Evolutionary conservation across 2,113 vertebrate genomes (phyloP), one percentile per base, ranked within the genome.

Genomic region (Tamias sibiricus): DNA sequence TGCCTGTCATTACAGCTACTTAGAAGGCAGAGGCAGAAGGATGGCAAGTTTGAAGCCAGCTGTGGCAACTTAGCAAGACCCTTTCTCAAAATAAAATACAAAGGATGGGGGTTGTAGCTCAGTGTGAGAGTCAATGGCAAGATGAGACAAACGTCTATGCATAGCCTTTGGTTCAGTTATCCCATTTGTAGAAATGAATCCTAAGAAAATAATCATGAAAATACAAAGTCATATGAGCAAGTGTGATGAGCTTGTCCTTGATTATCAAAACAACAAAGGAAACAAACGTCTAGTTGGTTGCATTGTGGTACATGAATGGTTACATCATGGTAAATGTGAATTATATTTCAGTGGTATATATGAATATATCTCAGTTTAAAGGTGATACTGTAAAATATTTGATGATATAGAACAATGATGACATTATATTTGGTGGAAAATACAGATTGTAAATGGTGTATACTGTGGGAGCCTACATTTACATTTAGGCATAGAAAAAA

Each of bases 401-500:
- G 66, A 83, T 94, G n/a, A 72, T n/a, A 52, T 22, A 37, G 40
- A 92, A 75, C 32, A 90, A 68, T 47, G 35, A 62, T 12, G 30
- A 62, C 62, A 40, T 40, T 47, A n/a, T 59, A 92, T 22, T 49
- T 81, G 59, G 49, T 90, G 16, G 80, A 87, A 86, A 77, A 92
- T 44, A 82, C 47, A 68, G 3, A 35, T 32, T 86, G 44, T 62
- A 93, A 80, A 84, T 81, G 32, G 40, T 76, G 2, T 91, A 64
- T 49, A 35, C 2, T 40, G 11, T 62, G 81, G 9, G 49, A 80
- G 9, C 32, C 44, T 68, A 66, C 52, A 88, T 92, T 89, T 76
- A 94, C 16, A 47, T 71, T 90, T 76, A 89, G 16, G 28, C 19
- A 90, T 28, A 83, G 52, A 77, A 52, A 91, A 91, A 85, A 72